Conservation (phyloP, 2,797 vertebrate genomes). For the Cheirogaleus major region DNA sequence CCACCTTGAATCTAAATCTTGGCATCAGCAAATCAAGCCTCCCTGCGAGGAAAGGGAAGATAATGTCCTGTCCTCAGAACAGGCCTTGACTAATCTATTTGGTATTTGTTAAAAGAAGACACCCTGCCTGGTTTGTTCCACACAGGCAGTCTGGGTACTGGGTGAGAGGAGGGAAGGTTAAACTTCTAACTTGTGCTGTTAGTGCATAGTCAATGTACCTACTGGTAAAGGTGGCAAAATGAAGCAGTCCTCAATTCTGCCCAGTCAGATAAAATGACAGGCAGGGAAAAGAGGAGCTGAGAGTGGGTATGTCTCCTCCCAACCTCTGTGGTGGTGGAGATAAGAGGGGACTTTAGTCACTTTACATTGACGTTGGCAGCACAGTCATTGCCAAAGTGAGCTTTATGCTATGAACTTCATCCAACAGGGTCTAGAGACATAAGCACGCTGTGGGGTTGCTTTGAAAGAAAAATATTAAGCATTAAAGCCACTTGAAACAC, state of each 20-base stretch:
- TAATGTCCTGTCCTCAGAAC: neutral
- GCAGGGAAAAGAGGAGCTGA: neutral
- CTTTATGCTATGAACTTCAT: neutral
- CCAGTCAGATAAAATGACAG: neutral
- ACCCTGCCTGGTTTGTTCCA: fast-evolving
- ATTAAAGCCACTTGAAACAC: neutral
- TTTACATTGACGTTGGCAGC: neutral
- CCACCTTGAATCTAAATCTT: neutral
- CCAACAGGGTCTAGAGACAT: neutral
- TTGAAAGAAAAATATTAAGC: neutral
- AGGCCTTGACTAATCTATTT: neutral
- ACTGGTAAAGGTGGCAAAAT: neutral
- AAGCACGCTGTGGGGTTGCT: neutral
- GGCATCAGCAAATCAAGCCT: neutral
- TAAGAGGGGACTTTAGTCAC: neutral
- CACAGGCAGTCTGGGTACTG: fast-evolving
- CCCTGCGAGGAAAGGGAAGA: neutral
- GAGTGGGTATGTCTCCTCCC: neutral
- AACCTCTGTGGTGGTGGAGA: neutral
- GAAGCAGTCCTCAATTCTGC: neutral
- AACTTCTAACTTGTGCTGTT: neutral
- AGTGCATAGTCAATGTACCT: neutral
- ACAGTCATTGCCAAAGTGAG: neutral
- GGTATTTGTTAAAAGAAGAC: neutral
- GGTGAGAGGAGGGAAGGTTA: neutral